Evolutionary conservation across 2,113 vertebrate species (phyloP), one percentile per base, ranked within the genome.

Genomic region (Dipodomys ordii): DNA sequence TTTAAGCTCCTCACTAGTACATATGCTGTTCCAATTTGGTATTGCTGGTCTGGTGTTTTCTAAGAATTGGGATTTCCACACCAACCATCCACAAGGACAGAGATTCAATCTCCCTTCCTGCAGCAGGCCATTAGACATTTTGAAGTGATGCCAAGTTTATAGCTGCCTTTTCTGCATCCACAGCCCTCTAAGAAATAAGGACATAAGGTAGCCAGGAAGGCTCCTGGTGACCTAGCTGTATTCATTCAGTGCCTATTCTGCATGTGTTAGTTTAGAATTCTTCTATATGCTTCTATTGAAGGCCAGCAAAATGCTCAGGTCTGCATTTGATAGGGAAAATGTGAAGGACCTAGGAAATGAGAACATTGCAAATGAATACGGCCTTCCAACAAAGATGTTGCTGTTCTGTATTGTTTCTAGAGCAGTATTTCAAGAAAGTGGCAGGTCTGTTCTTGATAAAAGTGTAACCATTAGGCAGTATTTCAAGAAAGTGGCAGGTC

Each of bases 101-200:
- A 92, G 46, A 94, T 74, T 84, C 20, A 39, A n/a, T 88, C 35
- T 92, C 67, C 68, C 71, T 78, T 80, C 77, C 25, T 95, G 78
- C 83, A 93, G 84, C 89, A 89, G 73, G 84, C 71, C 90, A 79
- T 67, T 83, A 89, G 87, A 88, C n/a, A 87, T 90, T 96, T 95
- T 93, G 53, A 92, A 80, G 39, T 67, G 76, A 95, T 1, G 73
- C 86, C 60, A 68, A 39, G 53, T 85, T 96, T 87, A 90, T 92
- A 80, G 79, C 86, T 90, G 74, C 68, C 44, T 87, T 88, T 19
- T 87, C 64, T 83, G 35, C 49, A 76, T 95, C 72, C 74, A 84
- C 30, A 76, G 39, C 57, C 65, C 35, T 88, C 53, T 25, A 73
- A 92, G 62, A 84, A 49, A 92, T 83, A 71, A 89, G 27, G n/a